Evolutionary conservation across 1,140 invertebrate species (phyloP).

Genomic region (Acromyrmex echinatior): DNA sequence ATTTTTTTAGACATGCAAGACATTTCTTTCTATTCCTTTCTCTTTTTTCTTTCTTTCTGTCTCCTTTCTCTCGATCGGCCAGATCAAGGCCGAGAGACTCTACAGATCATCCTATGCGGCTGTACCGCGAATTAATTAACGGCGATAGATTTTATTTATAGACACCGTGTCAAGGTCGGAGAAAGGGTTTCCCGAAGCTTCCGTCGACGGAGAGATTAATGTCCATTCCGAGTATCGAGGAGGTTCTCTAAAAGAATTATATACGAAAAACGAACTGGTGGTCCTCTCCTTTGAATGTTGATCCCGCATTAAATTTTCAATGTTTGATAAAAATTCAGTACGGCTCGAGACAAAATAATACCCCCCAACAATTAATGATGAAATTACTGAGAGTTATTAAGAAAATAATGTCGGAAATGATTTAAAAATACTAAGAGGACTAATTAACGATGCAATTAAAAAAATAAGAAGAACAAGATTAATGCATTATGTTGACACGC

Average conservation of each 20-base stretch:
- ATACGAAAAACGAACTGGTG: constrained; percentile 32
- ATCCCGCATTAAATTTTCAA: neutral
- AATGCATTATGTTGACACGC: neutral
- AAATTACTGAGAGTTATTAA: constrained; percentile 1
- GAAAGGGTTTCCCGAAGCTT: constrained; percentile 55
- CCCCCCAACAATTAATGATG: neutral
- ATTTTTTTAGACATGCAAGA: constrained; percentile 29
- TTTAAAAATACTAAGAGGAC: neutral
- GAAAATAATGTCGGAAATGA: constrained; percentile 8
- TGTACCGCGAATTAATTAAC: constrained; percentile 60
- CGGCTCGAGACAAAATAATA: neutral
- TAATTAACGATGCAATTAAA: neutral
- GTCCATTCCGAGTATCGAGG: constrained; percentile 50
- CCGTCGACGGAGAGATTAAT: constrained; percentile 57
- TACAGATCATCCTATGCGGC: constrained; percentile 29
- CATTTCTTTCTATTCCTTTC: constrained; percentile 1
- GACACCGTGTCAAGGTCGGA: constrained; percentile 54
- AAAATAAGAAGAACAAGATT: neutral
- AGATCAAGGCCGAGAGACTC: constrained; percentile 50
- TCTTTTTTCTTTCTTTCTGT: neutral
- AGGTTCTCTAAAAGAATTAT: constrained; percentile 53
- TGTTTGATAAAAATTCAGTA: neutral
- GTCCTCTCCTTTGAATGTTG: neutral
- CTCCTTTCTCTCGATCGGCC: constrained; percentile 26
- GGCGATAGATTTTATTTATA: constrained; percentile 58